Base-by-base conservation (phyloP, 1,140 invertebrate genomes). In the Riptortus pedestris region DNA sequence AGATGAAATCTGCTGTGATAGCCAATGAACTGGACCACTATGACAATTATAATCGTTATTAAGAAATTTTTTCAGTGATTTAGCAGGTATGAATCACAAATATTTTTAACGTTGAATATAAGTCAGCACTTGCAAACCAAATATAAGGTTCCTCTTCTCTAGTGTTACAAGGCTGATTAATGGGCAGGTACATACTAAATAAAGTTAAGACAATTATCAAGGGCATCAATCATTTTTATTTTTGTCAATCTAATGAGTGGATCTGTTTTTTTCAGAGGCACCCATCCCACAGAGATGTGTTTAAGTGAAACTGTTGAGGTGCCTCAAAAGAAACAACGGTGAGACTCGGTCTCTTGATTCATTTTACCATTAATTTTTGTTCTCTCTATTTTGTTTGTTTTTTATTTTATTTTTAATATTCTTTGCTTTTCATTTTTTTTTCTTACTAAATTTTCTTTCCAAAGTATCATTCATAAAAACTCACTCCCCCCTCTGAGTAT, bases 261-360 rank as follows among this genome's bases (percentile, higher is more conserved):
- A 48, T 65, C 57, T 55, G 38, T 59, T 59, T 65, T 65, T 65
- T 65, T 43, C 63, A 65, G 63, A 65, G 63, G 63, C 63, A 65
- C 63, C 63, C 28, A 29, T 28, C 45, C 26, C 12, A 29, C 43
- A 51, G 63, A 43, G 28, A 33, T 64, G 52, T 60, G 52, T 60
- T 48, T 28, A 47, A 33, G 38, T 65, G 57, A 57, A 57, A 55
- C 31, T 57, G 26, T 20, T 60, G 29, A 57, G 63, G 63, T 65
- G 63, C 63, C 63, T 65, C 63, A 33, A 29, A 59, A 59, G 33
- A 29, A 59, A 58, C 28, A 57, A 65, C 58, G 63, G 63, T 65
- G 63, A 65, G 63, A 65, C 29, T 26, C 62, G 51, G 62, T 33
- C 48, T 55, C 33, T 57, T 48, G 57, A 52, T 57, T 24, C 60